These are phyloP conservation scores for Erethizon dorsatum DNA, from an alignment of 2,797 vertebrate species.

Conservation along the genomic window DNA sequence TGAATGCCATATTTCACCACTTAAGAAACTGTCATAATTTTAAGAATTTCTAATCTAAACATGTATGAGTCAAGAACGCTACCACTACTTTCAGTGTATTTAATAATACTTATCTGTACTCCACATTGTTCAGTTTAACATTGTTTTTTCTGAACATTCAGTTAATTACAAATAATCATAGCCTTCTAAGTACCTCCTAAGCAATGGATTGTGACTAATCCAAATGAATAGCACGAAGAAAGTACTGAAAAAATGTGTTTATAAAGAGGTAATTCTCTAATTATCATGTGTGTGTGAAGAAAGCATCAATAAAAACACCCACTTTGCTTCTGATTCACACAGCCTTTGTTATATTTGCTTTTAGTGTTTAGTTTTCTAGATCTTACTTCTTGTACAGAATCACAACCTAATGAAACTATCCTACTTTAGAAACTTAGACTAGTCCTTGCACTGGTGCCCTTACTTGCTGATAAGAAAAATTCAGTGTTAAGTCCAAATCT, in stretches of 20 bases:
- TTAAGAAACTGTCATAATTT: neutral
- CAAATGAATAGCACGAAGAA: neutral
- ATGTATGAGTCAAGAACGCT: conserved; percentile 3
- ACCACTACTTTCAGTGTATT: neutral
- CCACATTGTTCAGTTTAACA: neutral
- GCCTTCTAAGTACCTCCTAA: conserved; percentile 27
- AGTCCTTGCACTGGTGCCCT: neutral
- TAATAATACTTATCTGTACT: neutral
- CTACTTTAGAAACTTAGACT: conserved; percentile 15
- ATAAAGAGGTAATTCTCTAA: conserved; percentile 44
- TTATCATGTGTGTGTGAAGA: neutral
- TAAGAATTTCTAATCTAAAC: conserved; percentile 17
- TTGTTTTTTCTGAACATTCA: conserved; percentile 65
- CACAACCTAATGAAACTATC: neutral
- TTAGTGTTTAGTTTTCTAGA: conserved; percentile 21
- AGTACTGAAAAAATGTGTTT: conserved; percentile 1
- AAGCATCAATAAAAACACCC: conserved; percentile 13
- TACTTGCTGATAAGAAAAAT: conserved; percentile 29
- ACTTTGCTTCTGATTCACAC: neutral
- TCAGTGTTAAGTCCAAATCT: neutral
- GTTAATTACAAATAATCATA: conserved; percentile 60
- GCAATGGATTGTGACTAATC: neutral
- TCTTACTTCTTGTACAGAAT: conserved; percentile 39
- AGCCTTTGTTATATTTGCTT: neutral
- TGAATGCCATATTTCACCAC: neutral